Base-by-base conservation (phyloP, 2,113 vertebrate genomes). In the Cebus imitator region DNA sequence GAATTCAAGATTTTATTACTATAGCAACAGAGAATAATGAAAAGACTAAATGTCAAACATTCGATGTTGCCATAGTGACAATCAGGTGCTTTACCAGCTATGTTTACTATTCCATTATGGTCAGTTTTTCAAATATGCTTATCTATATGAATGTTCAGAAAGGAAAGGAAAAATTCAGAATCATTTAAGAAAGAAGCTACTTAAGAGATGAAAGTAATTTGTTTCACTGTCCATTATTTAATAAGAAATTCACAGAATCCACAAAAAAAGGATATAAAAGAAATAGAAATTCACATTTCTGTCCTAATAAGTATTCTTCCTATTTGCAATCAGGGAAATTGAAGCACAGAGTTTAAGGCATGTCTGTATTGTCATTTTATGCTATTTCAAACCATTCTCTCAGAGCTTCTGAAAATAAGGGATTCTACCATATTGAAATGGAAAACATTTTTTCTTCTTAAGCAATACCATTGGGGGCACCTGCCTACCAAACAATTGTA, bases 21-120 rank as follows among this genome's bases (percentile, higher is more conserved):
- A 96, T 97, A 95, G 97, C 97, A 97, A 97, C 96, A 75, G 89
- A 91, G 58, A 97, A 94, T 97, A 97, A 96, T 96, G 83, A 70
- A 87, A 97, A 95, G 80, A 96, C 64, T 88, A 95, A 96, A 96
- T 96, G 96, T 96, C 94, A 97, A 68, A 96, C 70, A 94, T 94
- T 66, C 55, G 45, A 0, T 66, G 94, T 98, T 98, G 79, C 94
- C 91, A 96, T 97, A 94, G 96, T 68, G 76, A 97, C 64, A 96
- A 86, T 96, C 92, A 94, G 55, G 83, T 90, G 30, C 89, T 89
- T 95, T 95, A 91, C 70, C 23, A 95, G 88, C 80, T 89, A 80
- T 76, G 61, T 97, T 94, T 97, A 94, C 91, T 84, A 5, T 96
- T 97, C 27, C 10, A 87, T 92, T 94, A 75, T 90, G 89, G 86